Evolutionary conservation across 2,888 invertebrate species (phyloP).

Genomic region (Drosophila silvestris): DNA sequence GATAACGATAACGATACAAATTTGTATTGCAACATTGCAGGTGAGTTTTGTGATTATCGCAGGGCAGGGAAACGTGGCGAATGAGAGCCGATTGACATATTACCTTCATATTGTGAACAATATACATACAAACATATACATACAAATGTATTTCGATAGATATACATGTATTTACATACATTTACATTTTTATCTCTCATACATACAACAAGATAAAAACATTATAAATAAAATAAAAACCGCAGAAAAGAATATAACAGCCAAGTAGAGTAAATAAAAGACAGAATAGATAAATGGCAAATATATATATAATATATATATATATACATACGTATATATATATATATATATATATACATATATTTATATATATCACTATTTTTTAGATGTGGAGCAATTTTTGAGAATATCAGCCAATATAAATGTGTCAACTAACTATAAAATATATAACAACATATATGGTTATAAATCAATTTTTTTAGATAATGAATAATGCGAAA

Average conservation of each 20-base stretch:
- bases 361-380: conserved; percentile 47
- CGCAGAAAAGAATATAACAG: neutral
- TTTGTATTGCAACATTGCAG: conserved; percentile 46
- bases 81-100: conserved; percentile 42
- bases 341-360: conserved; percentile 28
- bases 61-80: conserved; percentile 36
- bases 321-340: conserved; percentile 22
- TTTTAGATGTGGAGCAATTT: conserved; percentile 51
- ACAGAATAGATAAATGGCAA: neutral
- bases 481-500: neutral
- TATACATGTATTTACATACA: conserved; percentile 53
- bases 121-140: conserved; percentile 30
- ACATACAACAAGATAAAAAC: conserved; percentile 2
- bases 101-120: conserved; percentile 49
- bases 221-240: neutral
- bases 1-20: conserved; percentile 29
- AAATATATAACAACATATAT: neutral
- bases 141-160: conserved; percentile 26
- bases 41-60: conserved; percentile 55
- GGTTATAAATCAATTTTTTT: conserved; percentile 12
- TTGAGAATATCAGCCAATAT: conserved; percentile 25
- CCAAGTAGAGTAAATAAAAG: neutral
- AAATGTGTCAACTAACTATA: conserved; percentile 21
- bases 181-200: conserved; percentile 46
- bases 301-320: conserved; percentile 31